Base-by-base conservation (phyloP, 2,888 invertebrate genomes). In the Hyposoter dolosus region DNA sequence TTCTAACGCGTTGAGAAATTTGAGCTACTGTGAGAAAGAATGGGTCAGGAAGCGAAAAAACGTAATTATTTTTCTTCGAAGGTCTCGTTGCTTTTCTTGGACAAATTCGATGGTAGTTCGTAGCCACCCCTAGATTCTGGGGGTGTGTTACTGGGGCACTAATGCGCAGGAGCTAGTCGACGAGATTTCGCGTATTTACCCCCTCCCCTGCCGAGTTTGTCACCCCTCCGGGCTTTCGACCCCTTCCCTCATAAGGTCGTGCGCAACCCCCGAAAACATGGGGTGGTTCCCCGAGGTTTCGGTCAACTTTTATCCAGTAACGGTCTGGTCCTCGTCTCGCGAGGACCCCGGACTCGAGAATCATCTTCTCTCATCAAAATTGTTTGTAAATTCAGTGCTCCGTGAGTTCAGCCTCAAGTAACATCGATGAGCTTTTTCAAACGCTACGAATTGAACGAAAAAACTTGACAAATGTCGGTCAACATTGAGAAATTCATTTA, bases 111-210 rank as follows among this genome's bases (percentile, higher is more conserved):
- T 76, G 78, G 84, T 75, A 78, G 87, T 80, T 91, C 90, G 85
- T 90, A 89, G 83, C 88, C 84, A 87, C 87, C 88, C 88, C 87
- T 83, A 87, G 80, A 53, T 81, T 32, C 82, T 89, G 92, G 91
- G 91, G 92, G 92, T 92, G 93, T 92, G 93, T 93, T 93, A 93
- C 91, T 93, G 91, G 93, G 93, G 91, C 93, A 93, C 89, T 89
- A 91, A 91, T 92, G 93, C 93, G 93, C 93, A 93, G 92, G 91
- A 93, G 92, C 88, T 90, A 88, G 89, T 90, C 89, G 89, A 90
- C 88, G 89, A 90, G 90, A 91, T 90, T 91, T 90, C 86, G 81
- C 88, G 87, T 87, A 87, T 83, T 80, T 85, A 23, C 60, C 86
- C 87, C 83, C 83, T 78, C 83, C 56, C 82, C 88, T 84, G 79